Percentiles rank a stretch among this genome's conserved stretches.
Conservation (phyloP, 2,797 vertebrate genomes). For the Lateolabrax maculatus region DNA sequence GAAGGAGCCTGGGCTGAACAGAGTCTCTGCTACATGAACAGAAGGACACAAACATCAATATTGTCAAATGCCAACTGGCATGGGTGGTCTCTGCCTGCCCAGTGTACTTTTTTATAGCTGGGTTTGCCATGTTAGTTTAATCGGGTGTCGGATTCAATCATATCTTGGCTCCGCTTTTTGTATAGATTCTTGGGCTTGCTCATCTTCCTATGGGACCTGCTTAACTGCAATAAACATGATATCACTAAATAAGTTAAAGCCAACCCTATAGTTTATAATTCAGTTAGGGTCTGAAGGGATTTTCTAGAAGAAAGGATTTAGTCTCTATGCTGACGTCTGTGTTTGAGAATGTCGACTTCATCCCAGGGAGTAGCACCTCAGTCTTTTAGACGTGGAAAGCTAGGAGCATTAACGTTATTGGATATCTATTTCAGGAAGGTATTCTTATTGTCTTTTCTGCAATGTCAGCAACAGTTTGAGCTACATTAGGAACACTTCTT, state of each 20-base stretch:
- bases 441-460: neutral
- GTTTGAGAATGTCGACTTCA: neutral
- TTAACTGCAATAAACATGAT: neutral
- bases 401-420: neutral
- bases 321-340: neutral
- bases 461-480: slow-evolving; percentile 8
- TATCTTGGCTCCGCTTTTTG: neutral
- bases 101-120: neutral
- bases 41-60: slow-evolving; percentile 50
- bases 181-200: neutral
- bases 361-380: neutral
- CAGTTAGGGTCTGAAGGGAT: neutral
- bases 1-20: slow-evolving; percentile 15
- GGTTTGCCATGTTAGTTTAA: neutral
- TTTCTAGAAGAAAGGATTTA: neutral
- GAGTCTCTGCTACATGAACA: slow-evolving; percentile 37
- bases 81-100: neutral
- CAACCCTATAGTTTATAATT: neutral
- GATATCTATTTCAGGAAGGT: neutral
- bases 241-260: neutral
- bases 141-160: neutral
- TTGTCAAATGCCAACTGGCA: slow-evolving; percentile 12
- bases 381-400: neutral
- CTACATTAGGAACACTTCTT: neutral
- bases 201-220: neutral